phyloP scores from a whole-genome alignment of 2,888 invertebrate species.

The Ecdyonurus torrentis region DNA sequence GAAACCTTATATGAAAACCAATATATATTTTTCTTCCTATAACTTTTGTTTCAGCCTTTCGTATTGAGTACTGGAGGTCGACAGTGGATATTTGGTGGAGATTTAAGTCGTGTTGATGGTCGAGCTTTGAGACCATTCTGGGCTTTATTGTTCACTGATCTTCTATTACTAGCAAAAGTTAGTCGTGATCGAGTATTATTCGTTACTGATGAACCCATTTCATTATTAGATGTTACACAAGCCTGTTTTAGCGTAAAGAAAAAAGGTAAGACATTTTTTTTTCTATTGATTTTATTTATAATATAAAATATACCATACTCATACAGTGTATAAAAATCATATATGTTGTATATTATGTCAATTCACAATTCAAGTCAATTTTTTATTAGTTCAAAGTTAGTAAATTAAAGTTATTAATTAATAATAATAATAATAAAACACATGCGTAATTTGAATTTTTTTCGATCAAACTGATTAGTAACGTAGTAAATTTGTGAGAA shows the following conservation, averaged over 20 bases:
- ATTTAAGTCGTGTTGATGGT: conserved; percentile 66
- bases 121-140: conserved; percentile 66
- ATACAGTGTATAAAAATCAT: neutral
- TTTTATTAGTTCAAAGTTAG: too few species aligned
- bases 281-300: neutral
- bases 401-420: too few species aligned
- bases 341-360: too few species aligned
- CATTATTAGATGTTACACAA: conserved; percentile 59
- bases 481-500: too few species aligned
- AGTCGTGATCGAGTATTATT: conserved; percentile 73
- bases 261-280: conserved; percentile 32
- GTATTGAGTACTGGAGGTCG: conserved; percentile 65
- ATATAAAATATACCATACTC: neutral
- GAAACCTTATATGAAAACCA: too few species aligned
- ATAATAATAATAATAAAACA: too few species aligned
- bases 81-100: conserved; percentile 82
- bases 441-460: too few species aligned
- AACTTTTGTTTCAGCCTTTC: conserved; percentile 48
- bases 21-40: too few species aligned
- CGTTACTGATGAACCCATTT: conserved; percentile 73
- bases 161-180: conserved; percentile 70
- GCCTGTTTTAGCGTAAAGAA: conserved; percentile 74
- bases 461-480: too few species aligned
- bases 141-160: conserved; percentile 70
- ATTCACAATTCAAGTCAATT: too few species aligned